Evolutionary conservation across 2,888 invertebrate species (phyloP), one percentile per base, ranked within the genome.

Genomic region (Aporophyla lueneburgensis): DNA sequence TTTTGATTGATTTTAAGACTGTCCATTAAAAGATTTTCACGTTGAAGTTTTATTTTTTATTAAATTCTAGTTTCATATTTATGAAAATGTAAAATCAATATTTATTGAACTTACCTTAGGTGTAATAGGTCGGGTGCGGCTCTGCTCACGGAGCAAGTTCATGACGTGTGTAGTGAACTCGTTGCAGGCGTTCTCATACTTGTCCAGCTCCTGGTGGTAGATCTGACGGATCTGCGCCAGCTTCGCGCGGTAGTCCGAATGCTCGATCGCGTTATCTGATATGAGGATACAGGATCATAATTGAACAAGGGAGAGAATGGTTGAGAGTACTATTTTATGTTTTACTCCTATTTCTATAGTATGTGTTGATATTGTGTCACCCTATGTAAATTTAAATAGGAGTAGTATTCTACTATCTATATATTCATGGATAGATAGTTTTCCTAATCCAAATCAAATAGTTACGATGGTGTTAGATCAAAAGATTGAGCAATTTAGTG

Each of bases 151-250:
- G 85, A 99, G 97, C 89, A 99, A 97, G 96, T 99, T 99, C 98
- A 99, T 99, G 87, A 99, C 99, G 96, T 99, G 99, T n/a, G 99
- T 99, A 78, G 99, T 99, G 96, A 99, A 99, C 97, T 99, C 99
- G 95, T 99, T 99, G 97, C 99, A 99, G n/a, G 99, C 99, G 97
- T 99, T 99, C 97, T 99, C 99, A 93, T 99, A 99, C 97, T 99
- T 99, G 96, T 99, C 99, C 92, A 99, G 96, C 96, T 99, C 99
- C 96, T 99, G 99, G 96, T 99, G 99, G 97, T 99, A 99, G 91
- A 99, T 99, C 96, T 99, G 99, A 81, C 99, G 97, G 94, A 99
- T 99, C 97, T 99, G 99, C 21, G 99, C 99, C 91, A 99, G 97
- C 96, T 99, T 99, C 90, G 99, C 99, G 91, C 99, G 98, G 97